phyloP scores from a whole-genome alignment of 2,797 vertebrate species.

The Phrynocephalus forsythii region DNA sequence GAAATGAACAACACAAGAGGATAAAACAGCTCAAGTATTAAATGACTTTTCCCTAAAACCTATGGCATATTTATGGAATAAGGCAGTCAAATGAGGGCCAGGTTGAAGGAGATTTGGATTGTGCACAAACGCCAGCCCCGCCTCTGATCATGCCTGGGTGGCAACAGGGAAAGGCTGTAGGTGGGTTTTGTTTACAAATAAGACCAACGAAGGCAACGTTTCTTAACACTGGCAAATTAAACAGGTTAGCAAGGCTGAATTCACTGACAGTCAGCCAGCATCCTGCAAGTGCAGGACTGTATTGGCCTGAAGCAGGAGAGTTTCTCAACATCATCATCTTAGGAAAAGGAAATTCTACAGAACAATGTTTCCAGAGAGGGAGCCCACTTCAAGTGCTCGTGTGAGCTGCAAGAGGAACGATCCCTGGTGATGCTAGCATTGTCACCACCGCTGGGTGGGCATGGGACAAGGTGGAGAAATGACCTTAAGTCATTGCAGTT shows the following conservation, averaged over 20 bases:
- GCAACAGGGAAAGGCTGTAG: background rate
- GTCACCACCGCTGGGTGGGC: too few relatives aligned
- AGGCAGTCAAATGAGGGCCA: background rate
- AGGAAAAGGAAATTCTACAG: background rate
- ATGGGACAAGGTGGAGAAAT: too few relatives aligned
- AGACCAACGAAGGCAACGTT: background rate
- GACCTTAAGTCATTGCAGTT: too few relatives aligned
- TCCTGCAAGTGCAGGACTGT: background rate
- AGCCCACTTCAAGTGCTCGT: too few relatives aligned
- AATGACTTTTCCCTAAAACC: slow-evolving; percentile 59
- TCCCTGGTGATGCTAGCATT: too few relatives aligned
- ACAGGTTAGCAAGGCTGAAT: background rate
- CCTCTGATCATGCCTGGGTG: background rate
- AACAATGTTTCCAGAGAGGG: background rate
- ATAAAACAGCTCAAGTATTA: slow-evolving; percentile 60
- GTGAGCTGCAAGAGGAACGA: too few relatives aligned
- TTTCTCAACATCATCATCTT: background rate
- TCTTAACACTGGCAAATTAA: background rate
- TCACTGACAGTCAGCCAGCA: background rate
- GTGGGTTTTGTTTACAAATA: background rate
- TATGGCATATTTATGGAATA: slow-evolving; percentile 30
- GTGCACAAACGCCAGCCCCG: slow-evolving; percentile 12
- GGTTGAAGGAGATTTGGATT: background rate
- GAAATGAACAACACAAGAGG: slow-evolving; percentile 62
- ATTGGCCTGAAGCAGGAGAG: background rate